phyloP scores from a whole-genome alignment of 2,797 vertebrate species.

The Sphenodon punctatus region DNA sequence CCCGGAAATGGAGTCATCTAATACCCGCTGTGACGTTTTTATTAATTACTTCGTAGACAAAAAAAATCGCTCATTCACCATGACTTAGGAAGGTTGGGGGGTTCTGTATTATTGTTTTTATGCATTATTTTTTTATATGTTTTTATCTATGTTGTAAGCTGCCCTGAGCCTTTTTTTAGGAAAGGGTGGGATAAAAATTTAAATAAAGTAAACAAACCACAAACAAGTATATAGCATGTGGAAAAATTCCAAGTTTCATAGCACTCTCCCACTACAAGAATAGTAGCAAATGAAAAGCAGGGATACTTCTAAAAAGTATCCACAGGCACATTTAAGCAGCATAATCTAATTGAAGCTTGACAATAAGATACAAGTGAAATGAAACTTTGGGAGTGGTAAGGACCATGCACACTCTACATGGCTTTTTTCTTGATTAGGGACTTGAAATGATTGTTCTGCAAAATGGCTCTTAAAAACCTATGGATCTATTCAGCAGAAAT shows the following conservation, averaged over 20 bases:
- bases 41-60: too few relatives aligned
- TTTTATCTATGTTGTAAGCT: too few relatives aligned
- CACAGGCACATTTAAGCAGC: background rate
- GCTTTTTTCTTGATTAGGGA: slow-evolving; percentile 65
- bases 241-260: slow-evolving; percentile 50
- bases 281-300: background rate
- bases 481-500: slow-evolving; percentile 79
- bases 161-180: too few relatives aligned
- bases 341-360: slow-evolving; percentile 25
- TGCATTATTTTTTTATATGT: too few relatives aligned
- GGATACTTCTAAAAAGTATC: background rate
- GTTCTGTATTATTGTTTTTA: too few relatives aligned
- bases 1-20: too few relatives aligned
- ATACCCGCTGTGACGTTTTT: too few relatives aligned
- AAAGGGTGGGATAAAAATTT: too few relatives aligned
- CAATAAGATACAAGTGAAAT: slow-evolving; percentile 12
- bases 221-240: too few relatives aligned
- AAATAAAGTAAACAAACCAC: too few relatives aligned
- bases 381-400: background rate
- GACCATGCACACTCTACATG: slow-evolving; percentile 60
- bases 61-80: too few relatives aligned
- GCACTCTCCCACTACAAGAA: background rate
- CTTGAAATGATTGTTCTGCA: slow-evolving; percentile 57
- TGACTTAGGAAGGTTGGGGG: too few relatives aligned
- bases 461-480: slow-evolving; percentile 9